Evolutionary conservation across 2,797 vertebrate species (phyloP).

Genomic region (Scyliorhinus canicula): DNA sequence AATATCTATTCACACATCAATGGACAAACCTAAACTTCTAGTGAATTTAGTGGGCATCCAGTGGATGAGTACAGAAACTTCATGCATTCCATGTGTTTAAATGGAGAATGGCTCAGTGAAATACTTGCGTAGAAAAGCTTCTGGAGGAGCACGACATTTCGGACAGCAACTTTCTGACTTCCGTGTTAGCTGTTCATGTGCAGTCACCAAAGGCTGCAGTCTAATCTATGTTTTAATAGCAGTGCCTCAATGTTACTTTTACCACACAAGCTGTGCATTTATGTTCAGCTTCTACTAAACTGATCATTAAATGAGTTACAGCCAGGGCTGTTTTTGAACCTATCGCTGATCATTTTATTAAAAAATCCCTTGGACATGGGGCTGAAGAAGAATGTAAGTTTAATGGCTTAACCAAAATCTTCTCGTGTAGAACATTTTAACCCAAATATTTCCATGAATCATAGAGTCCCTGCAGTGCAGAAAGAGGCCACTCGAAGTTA

Average conservation of each 20-base stretch:
- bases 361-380: neutral
- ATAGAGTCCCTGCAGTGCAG: too few relatives aligned
- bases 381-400: neutral
- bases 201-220: neutral
- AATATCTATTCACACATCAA: neutral
- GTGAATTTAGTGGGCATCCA: neutral
- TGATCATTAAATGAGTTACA: neutral
- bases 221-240: neutral
- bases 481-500: neutral
- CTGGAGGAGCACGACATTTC: neutral
- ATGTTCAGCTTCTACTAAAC: neutral
- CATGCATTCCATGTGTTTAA: neutral
- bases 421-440: too few relatives aligned
- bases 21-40: neutral
- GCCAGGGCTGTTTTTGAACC: neutral
- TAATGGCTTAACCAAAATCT: neutral
- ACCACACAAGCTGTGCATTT: too few relatives aligned
- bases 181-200: neutral
- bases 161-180: neutral
- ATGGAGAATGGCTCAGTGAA: neutral
- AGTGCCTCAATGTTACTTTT: neutral
- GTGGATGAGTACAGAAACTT: neutral
- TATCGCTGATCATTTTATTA: neutral
- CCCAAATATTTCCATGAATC: neutral
- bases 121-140: neutral